These are phyloP conservation scores for Engraulis encrasicolus DNA, from an alignment of 2,113 vertebrate genomes.

Conservation along the genomic window DNA sequence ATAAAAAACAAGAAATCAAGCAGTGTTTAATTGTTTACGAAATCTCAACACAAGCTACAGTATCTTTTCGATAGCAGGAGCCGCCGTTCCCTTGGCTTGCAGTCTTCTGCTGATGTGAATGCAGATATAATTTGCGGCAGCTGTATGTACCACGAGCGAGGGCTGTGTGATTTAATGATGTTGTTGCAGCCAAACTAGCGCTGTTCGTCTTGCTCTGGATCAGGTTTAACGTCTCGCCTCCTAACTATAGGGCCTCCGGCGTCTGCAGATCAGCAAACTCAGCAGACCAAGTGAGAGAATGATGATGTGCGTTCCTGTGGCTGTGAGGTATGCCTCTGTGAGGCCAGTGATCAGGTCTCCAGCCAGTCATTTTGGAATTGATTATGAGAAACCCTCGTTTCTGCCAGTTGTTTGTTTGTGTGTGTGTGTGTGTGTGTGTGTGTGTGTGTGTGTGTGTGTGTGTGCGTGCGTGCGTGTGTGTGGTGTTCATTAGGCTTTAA, in stretches of 20 bases:
- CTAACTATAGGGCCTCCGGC: neutral
- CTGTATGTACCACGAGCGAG: neutral
- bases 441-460: too few species aligned
- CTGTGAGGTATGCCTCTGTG: neutral
- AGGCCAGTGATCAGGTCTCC: neutral
- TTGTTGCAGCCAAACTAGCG: neutral
- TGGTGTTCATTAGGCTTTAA: too few species aligned
- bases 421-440: too few species aligned
- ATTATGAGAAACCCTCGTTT: neutral
- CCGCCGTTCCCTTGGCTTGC: neutral
- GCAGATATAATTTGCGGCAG: neutral
- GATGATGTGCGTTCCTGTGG: neutral
- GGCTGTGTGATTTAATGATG: conserved; percentile 7
- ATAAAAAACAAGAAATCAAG: neutral
- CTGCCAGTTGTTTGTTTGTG: too few species aligned
- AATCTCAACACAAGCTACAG: neutral
- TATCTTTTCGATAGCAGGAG: neutral
- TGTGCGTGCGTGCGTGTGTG: too few species aligned
- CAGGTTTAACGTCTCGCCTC: neutral
- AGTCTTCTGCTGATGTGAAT: neutral
- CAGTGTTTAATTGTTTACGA: neutral
- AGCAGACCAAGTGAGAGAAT: conserved; percentile 1
- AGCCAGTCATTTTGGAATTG: neutral
- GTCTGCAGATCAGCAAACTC: neutral
- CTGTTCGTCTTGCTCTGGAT: neutral